Conservation (phyloP, 2,797 vertebrate species). For the Eupleurogrammus muticus region DNA sequence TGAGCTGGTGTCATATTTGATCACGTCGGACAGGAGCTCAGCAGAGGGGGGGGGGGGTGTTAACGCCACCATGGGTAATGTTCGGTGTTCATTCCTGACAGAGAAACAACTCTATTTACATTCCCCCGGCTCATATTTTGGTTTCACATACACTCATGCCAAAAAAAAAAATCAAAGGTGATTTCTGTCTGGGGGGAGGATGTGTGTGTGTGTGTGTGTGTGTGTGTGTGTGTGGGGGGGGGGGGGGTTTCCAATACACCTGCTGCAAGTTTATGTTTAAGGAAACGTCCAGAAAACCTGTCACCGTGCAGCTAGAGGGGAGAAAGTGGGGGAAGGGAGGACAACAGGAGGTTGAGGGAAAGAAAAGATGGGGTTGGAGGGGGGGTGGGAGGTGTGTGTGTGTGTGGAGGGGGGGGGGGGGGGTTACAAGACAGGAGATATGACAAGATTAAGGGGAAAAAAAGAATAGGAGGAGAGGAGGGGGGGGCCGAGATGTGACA, state of each 20-base stretch:
- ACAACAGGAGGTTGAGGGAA: slow-evolving; percentile 20
- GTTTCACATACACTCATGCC: slow-evolving; percentile 44
- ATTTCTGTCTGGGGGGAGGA: slow-evolving; percentile 56
- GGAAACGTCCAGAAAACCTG: slow-evolving; percentile 65
- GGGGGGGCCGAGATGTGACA: slow-evolving; percentile 62
- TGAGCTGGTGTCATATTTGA: slow-evolving; percentile 68
- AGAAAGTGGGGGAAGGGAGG: slow-evolving; percentile 21
- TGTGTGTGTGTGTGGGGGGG: slow-evolving; percentile 55
- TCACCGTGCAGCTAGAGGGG: slow-evolving; percentile 49
- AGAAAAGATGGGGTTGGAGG: slow-evolving; percentile 10
- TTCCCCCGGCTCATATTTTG: slow-evolving; percentile 29
- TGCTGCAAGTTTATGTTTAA: slow-evolving; percentile 69
- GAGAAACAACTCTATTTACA: slow-evolving; percentile 41
- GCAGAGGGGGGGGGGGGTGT: slow-evolving; percentile 30
- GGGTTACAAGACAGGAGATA: slow-evolving; percentile 4
- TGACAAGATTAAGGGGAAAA: slow-evolving; percentile 30
- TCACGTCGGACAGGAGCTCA: slow-evolving; percentile 60
- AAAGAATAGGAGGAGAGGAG: slow-evolving; percentile 39
- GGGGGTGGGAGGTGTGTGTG: no score
- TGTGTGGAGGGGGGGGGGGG: not conserved
- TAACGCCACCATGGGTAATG: slow-evolving; percentile 23
- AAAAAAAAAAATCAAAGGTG: slow-evolving; percentile 63
- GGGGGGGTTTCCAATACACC: slow-evolving; percentile 72
- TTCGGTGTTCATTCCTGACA: slow-evolving; percentile 32
- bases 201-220: no score